Evolutionary conservation across 2,797 vertebrate species (phyloP).

Genomic region (Setipinna tenuifilis): DNA sequence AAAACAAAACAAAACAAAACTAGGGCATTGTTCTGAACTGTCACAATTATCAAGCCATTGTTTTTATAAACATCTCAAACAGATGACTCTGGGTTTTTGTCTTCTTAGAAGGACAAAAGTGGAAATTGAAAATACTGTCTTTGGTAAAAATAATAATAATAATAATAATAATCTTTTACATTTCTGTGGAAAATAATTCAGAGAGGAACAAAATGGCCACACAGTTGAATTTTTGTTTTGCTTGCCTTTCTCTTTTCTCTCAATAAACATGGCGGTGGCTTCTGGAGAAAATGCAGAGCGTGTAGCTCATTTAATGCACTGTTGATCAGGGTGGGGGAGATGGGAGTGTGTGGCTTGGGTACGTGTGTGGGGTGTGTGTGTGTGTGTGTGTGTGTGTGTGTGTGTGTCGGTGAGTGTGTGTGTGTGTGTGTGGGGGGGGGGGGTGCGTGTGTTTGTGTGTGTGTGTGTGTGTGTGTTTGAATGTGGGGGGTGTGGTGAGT

Average conservation of each 20-base stretch:
- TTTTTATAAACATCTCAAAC: slow-evolving; percentile 15
- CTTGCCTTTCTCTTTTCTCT: background rate
- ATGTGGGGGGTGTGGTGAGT: too few species aligned
- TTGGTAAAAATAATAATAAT: too few species aligned
- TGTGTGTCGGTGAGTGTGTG: too few species aligned
- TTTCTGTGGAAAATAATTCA: background rate
- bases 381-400: too few species aligned
- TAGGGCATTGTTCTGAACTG: background rate
- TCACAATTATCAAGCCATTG: background rate
- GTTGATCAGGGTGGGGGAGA: background rate
- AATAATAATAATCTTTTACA: too few species aligned
- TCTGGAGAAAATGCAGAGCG: background rate
- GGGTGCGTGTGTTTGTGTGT: too few species aligned
- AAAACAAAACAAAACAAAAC: too few species aligned
- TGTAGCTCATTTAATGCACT: background rate
- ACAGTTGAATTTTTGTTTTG: background rate
- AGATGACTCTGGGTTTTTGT: background rate
- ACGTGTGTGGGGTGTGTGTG: too few species aligned
- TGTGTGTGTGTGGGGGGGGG: too few species aligned
- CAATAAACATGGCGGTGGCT: background rate
- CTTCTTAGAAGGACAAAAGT: background rate
- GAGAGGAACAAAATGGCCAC: background rate
- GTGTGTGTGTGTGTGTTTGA: too few species aligned
- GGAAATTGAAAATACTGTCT: background rate
- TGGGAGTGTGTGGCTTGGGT: too few species aligned